Base-by-base conservation (phyloP, 2,797 vertebrate species). In the Pelobates cultripes region DNA sequence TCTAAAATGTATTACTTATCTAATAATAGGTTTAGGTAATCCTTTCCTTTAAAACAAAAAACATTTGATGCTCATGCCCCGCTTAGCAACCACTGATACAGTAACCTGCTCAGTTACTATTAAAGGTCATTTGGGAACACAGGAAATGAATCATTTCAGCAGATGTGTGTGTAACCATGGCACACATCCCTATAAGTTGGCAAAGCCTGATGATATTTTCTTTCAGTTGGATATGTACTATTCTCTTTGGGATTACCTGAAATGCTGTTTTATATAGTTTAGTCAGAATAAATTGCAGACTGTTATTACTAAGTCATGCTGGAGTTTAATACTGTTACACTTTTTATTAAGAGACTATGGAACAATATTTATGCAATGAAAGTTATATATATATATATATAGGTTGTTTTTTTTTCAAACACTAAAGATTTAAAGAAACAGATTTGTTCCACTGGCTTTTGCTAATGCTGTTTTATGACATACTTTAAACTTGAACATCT, bases 61-160 rank as follows among this genome's bases (percentile, higher is more conserved):
- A 64, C n/a, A n/a, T 51, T 51, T 3, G 5, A 64, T 7, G 28
- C 4, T 40, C 7, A 64, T 40, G 10, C 14, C 17, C n/a, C 17
- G 10, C 61, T 64, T 64, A 64, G 85, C 74, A 88, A 88, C 73
- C 75, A 66, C 43, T 78, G 12, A 63, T 88, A 28, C 28, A 87
- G 84, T 84, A 87, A 87, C 74, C 51, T 83, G 60, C 28, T 78
- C 78, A 61, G 57, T 51, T 89, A 43, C 81, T 79, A 57, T 87
- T 87, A 87, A 85, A 73, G 85, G 81, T 90, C 89, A 88, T 43
- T 40, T 90, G 92, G 88, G 90, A 93, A 92, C 91, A 74, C n/a
- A 85, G 88, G 88, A 90, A 90, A 90, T 89, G 86, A 91, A 89
- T 92, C 87, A 92, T 83, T 89, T 84, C 60, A 91, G 88, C 91